A percentile compares a stretch with the other conserved stretches of the same genome.
Conservation (phyloP, 2,888 invertebrate species). For the Diaperis boleti region DNA sequence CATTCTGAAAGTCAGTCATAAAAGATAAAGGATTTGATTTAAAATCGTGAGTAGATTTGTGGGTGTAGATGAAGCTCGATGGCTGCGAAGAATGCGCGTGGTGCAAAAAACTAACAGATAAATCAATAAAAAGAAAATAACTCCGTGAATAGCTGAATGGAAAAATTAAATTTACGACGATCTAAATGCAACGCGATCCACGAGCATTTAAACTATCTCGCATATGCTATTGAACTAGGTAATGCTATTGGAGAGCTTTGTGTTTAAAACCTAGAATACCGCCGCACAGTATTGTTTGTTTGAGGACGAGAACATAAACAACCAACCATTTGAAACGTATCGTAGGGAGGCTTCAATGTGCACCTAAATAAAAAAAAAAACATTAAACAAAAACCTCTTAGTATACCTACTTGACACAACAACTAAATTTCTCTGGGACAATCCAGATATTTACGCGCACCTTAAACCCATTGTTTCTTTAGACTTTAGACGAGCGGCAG, state of each 20-base stretch:
- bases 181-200: conserved; percentile 31
- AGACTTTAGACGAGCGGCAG: conserved; percentile 18
- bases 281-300: conserved; percentile 39
- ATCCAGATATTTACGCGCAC: conserved; percentile 34
- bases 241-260: conserved; percentile 36
- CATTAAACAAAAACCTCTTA: conserved; percentile 40
- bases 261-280: conserved; percentile 41
- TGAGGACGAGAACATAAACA: conserved; percentile 39
- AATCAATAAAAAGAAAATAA: conserved; percentile 42
- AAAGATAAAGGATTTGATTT: conserved; percentile 50
- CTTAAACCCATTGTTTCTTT: conserved; percentile 33
- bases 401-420: conserved; percentile 31
- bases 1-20: conserved; percentile 48
- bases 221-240: conserved; percentile 35
- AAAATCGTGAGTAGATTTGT: conserved; percentile 42
- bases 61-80: conserved; percentile 38
- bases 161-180: conserved; percentile 38
- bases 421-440: conserved; percentile 38
- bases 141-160: conserved; percentile 35
- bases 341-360: conserved; percentile 31
- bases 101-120: conserved; percentile 28
- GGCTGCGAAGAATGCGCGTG: conserved; percentile 21
- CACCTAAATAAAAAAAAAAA: conserved; percentile 36
- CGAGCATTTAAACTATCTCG: conserved; percentile 39
- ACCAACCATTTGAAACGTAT: conserved; percentile 33